Base-by-base conservation (phyloP, 1,140 invertebrate genomes). In the Pteromalus puparum region DNA sequence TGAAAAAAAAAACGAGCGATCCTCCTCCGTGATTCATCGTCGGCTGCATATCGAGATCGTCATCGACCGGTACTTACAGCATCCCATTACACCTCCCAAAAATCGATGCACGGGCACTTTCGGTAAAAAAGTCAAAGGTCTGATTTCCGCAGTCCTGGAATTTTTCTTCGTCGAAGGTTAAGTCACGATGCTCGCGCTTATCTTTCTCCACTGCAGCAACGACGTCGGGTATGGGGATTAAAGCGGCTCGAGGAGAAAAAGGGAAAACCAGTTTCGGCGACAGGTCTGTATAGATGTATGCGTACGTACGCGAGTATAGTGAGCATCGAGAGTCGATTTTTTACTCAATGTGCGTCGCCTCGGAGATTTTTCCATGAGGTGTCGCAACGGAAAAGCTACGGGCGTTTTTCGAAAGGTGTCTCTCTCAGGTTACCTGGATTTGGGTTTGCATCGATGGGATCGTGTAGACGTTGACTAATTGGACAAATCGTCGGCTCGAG, bases 81-180 rank as follows among this genome's bases (percentile, higher is more conserved):
- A 53, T 13, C 13, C 13, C 48, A 18, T 53, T 53, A 53, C 13
- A 15, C 18, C 48, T 1, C 48, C 53, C 53, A n/a, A 61, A 61
- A 61, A 61, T 21, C 48, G 48, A 61, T 18, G 30, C 30, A 18
- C 5, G 53, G 21, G 18, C 7, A 61, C 18, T 7, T 61, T 61
- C 21, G 53, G 53, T 61, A 34, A n/a, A n/a, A 61, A n/a, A 61
- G 21, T 61, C 53, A 61, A 61, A 61, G 53, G 53, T 4, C 53
- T 6, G 53, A 80, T 85, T 85, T 85, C 83, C 83, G 78, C 48
- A 80, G 78, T 81, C 42, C 24, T 76, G 78, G 53, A 65, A 84
- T 84, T 84, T 74, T 46, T 84, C 26, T 0, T 70, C 61, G 42
- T 75, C 13, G 13, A 61, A 21, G 53, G 15, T 61, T 21, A n/a